Conservation (phyloP, 1,140 invertebrate species). For the Coptotermes formosanus region DNA sequence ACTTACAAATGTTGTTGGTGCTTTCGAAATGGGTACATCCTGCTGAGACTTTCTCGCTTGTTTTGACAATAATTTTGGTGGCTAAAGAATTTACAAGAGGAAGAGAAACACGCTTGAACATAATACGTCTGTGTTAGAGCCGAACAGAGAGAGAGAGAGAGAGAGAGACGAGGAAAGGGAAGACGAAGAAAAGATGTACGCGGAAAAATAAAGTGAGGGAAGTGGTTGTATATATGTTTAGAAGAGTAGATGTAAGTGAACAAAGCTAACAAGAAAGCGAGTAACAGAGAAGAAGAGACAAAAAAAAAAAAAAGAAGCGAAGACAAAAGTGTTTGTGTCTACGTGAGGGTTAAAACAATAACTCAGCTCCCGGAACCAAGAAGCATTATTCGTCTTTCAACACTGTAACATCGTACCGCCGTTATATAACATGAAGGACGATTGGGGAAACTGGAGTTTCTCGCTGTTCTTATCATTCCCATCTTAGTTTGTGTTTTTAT, state of each 20-base stretch:
- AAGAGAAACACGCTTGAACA: constrained; percentile 1
- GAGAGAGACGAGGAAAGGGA: too few species aligned
- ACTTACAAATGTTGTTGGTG: neutral
- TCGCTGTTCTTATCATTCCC: neutral
- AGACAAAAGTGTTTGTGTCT: constrained; percentile 32
- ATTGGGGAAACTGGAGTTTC: neutral
- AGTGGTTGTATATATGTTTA: neutral
- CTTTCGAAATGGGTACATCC: neutral
- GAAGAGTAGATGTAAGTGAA: neutral
- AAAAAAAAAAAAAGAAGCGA: neutral
- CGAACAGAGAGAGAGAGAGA: neutral
- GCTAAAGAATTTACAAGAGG: constrained; percentile 5
- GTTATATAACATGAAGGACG: neutral
- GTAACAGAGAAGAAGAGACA: constrained; percentile 4
- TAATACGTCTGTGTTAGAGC: neutral
- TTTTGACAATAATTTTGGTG: constrained; percentile 17
- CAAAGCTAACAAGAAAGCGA: constrained; percentile 12
- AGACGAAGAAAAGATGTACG: too few species aligned
- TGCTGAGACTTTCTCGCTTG: neutral
- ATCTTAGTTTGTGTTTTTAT: constrained; percentile 20
- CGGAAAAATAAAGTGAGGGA: too few species aligned
- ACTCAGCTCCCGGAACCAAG: constrained; percentile 24
- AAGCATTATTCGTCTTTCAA: constrained; percentile 29
- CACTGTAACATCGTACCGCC: neutral
- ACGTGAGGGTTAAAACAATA: constrained; percentile 24